Conservation (phyloP, 2,797 vertebrate genomes). For the Falco naumanni region DNA sequence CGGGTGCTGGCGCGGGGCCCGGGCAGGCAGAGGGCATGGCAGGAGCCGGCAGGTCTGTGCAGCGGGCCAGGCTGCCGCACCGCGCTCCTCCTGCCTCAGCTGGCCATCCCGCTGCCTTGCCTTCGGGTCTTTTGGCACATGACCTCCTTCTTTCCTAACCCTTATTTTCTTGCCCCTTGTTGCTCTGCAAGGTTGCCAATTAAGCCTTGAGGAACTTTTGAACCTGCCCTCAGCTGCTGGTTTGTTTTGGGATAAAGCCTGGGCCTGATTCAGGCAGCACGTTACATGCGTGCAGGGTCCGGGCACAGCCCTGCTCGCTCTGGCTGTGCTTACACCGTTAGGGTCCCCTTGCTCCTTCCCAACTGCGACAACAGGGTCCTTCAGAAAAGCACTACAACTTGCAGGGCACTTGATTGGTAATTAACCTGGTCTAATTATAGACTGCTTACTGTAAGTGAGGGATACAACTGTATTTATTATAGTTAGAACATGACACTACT, state of each 20-base stretch:
- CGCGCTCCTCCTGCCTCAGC: background rate
- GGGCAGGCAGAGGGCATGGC: background rate
- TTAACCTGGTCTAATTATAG: slow-evolving; percentile 5
- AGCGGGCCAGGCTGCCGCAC: background rate
- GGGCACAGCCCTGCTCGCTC: background rate
- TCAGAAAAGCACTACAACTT: background rate
- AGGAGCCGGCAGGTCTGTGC: background rate
- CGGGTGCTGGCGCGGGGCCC: background rate
- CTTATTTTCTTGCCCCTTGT: background rate
- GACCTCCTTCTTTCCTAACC: background rate
- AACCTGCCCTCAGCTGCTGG: background rate
- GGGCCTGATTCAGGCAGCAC: background rate
- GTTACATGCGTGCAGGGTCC: rapidly evolving
- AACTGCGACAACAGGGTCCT: background rate
- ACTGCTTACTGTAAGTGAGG: background rate
- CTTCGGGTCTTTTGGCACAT: background rate
- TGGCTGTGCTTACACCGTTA: rapidly evolving
- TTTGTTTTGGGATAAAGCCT: background rate
- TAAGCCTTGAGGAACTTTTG: background rate
- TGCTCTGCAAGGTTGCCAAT: background rate
- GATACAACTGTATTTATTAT: background rate
- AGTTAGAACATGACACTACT: background rate
- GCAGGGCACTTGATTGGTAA: background rate
- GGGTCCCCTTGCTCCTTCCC: background rate
- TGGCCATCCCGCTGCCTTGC: background rate